A percentile compares a stretch with the other conserved stretches of the same genome.
These are phyloP conservation scores for Pachyuromys duprasi DNA, from an alignment of 2,797 vertebrate species.

Conservation along the genomic window DNA sequence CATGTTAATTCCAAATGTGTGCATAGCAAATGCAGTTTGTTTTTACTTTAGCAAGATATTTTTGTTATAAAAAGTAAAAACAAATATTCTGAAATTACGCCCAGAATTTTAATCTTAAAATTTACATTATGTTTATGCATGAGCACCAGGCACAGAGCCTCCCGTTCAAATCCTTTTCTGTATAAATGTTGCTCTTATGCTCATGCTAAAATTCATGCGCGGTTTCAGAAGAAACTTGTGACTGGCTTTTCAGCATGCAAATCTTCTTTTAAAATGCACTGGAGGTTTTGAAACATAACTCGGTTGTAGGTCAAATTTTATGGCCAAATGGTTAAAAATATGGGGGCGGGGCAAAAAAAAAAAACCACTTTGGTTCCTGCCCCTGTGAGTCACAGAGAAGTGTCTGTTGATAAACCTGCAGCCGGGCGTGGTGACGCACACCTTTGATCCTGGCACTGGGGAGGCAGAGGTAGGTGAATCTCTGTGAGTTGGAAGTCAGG, in stretches of 20 bases:
- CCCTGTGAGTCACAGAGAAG: neutral
- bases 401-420: neutral
- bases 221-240: slow-evolving; percentile 68
- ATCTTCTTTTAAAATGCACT: slow-evolving; percentile 68
- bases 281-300: slow-evolving; percentile 67
- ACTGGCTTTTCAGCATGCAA: slow-evolving; percentile 73
- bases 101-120: slow-evolving; percentile 77
- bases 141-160: slow-evolving; percentile 70
- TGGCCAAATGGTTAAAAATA: slow-evolving; percentile 28
- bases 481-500: too few species aligned
- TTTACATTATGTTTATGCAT: slow-evolving; percentile 82
- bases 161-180: slow-evolving; percentile 46
- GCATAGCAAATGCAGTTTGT: slow-evolving; percentile 74
- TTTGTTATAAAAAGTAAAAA: slow-evolving; percentile 75
- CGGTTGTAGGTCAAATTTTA: slow-evolving; percentile 52
- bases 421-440: too few species aligned
- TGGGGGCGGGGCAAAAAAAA: neutral
- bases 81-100: slow-evolving; percentile 78
- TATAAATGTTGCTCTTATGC: slow-evolving; percentile 74
- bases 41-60: slow-evolving; percentile 73
- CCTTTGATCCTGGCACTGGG: too few species aligned
- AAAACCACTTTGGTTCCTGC: neutral
- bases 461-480: too few species aligned
- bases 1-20: slow-evolving; percentile 66
- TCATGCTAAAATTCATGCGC: slow-evolving; percentile 69